A percentile compares a stretch with the other conserved stretches of the same genome.
These are phyloP conservation scores for Pristionchus maxplancki DNA, from an alignment of 2,888 invertebrate species.

Conservation along the genomic window DNA sequence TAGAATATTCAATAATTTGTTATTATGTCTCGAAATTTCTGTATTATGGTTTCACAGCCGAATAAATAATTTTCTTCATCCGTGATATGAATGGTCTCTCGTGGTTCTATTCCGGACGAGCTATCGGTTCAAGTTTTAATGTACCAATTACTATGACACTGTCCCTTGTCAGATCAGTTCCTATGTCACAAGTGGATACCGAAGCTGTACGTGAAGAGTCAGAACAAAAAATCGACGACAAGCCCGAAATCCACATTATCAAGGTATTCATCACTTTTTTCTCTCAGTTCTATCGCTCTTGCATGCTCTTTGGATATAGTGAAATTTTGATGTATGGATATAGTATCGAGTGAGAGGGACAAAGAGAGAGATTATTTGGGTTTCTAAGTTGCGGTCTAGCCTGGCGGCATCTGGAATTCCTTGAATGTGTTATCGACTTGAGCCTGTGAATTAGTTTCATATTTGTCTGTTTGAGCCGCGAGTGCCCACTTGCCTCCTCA, in stretches of 20 bases:
- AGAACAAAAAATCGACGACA: slow-evolving; percentile 3
- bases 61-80: slow-evolving; percentile 47
- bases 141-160: too few species aligned
- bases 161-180: background rate
- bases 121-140: background rate
- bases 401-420: too few species aligned
- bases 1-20: slow-evolving; percentile 8
- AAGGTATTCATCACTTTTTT: background rate
- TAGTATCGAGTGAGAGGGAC: too few species aligned
- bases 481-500: background rate
- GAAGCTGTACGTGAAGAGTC: background rate
- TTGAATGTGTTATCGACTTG: background rate
- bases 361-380: too few species aligned
- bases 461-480: background rate
- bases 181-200: slow-evolving; percentile 16
- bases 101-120: background rate
- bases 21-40: slow-evolving; percentile 26
- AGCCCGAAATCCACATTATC: slow-evolving; percentile 1
- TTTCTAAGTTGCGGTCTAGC: too few species aligned
- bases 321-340: too few species aligned
- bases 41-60: slow-evolving; percentile 53
- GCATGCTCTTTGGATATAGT: too few species aligned
- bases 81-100: background rate
- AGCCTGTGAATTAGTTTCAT: background rate
- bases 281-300: too few species aligned